Base-by-base conservation (phyloP, 2,888 invertebrate species). In the Pedicia rivosa region DNA sequence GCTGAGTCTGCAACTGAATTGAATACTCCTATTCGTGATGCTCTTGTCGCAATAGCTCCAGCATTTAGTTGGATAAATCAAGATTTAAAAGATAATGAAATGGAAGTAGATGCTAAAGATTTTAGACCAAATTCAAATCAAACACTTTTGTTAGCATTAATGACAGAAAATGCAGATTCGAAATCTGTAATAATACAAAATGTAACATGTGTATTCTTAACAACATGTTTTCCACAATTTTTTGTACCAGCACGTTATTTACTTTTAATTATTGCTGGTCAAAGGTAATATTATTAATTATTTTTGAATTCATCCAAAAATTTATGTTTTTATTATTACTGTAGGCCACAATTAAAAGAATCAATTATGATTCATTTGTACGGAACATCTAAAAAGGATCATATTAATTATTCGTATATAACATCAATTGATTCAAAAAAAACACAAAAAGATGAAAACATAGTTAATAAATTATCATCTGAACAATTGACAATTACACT, bases 241-340 rank as follows among this genome's bases (percentile, higher is more conserved):
- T 83, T 86, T 56, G 74, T 83, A 1, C 79, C 84, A 0, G 81
- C 90, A 1, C 69, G 86, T 50, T 88, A 81, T 54, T 63, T 90
- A 8, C 60, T 92, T 37, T 64, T 92, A 13, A 57, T 87, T 38
- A 86, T 87, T 22, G 79, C 79, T 45, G 88, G 87, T 30, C 90
- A 91, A 54, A 70, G 67, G 83, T 84, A 57, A 56, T 67, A 59
- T 42, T 19, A 15, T 14, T 29, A 3, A n/a, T 19, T 9, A 9
- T 4, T 33, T 22, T 32, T 20, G 5, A 6, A n/a, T 22, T 8
- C n/a, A n/a, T n/a, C n/a, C n/a, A n/a, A n/a, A n/a, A n/a, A n/a
- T 36, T 16, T 15, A 3, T 13, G n/a, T 25, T 28, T 12, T 30
- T 13, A 36, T 6, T 13, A 9, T 15, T 24, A 6, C 16, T 29